These are phyloP conservation scores for Disparrhopalites patrizii DNA, from an alignment of 2,888 invertebrate genomes.

Conservation along the genomic window DNA sequence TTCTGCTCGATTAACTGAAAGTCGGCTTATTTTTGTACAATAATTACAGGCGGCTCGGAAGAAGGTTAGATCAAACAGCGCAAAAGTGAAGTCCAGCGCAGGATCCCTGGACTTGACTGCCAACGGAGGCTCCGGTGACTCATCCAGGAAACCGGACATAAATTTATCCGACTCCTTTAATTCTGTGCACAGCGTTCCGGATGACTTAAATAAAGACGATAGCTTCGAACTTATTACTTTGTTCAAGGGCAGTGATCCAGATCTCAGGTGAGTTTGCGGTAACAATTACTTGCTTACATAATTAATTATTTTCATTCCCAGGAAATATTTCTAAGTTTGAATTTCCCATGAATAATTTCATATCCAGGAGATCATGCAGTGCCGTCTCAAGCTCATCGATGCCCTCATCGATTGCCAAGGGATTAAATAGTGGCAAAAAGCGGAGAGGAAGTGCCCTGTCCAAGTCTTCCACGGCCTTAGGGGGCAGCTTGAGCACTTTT, in stretches of 20 bases:
- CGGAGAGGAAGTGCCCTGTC: slow-evolving; percentile 3
- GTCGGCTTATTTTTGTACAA: not conserved
- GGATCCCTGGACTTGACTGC: not conserved
- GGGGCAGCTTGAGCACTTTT: too few species aligned
- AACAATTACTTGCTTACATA: not conserved
- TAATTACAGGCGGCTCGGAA: not conserved
- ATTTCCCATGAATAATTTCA: not conserved
- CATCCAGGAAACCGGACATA: not conserved
- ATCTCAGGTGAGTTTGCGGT: not conserved
- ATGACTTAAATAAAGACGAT: slow-evolving; percentile 2
- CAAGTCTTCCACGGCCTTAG: not conserved
- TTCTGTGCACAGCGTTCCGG: not conserved
- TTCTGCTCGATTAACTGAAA: too few species aligned
- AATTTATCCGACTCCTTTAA: not conserved
- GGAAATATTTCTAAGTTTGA: too few species aligned
- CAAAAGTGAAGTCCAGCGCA: not conserved
- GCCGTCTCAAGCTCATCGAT: slow-evolving; percentile 16
- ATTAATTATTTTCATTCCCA: not conserved
- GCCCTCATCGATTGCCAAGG: not conserved
- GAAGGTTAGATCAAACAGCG: not conserved
- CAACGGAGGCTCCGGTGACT: not conserved
- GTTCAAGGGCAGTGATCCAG: slow-evolving; percentile 6
- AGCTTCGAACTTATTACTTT: slow-evolving; percentile 19
- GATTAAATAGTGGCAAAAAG: not conserved
- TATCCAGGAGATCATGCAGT: slow-evolving; percentile 11